Percentiles rank a stretch among this genome's conserved stretches.
phyloP scores from a whole-genome alignment of 2,113 vertebrate genomes.

The Menidia beryllina region DNA sequence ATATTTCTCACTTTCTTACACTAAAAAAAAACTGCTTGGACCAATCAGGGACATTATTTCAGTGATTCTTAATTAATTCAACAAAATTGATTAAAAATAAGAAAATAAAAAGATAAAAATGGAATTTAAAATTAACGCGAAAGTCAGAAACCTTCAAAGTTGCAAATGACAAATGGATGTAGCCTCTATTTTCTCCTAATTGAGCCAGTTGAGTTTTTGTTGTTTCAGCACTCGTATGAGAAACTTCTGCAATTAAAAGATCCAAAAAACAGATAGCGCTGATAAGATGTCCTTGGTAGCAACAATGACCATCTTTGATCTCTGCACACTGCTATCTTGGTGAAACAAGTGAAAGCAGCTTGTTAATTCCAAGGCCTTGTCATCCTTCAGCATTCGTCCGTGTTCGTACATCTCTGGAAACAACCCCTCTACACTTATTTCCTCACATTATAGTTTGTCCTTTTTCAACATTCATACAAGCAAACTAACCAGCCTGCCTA shows the following conservation, averaged over 20 bases:
- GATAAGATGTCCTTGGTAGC: constrained; percentile 80
- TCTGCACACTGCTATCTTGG: constrained; percentile 46
- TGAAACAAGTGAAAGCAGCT: constrained; percentile 73
- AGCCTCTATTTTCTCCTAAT: constrained; percentile 37
- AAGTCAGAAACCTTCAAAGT: constrained; percentile 49
- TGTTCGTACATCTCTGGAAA: constrained; percentile 58
- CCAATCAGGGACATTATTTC: not conserved
- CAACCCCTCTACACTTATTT: constrained; percentile 11
- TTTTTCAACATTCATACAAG: constrained; percentile 1
- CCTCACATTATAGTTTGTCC: constrained; percentile 25
- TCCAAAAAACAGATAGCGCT: constrained; percentile 66
- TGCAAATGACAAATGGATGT: constrained; percentile 31
- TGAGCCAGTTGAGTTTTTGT: constrained; percentile 62
- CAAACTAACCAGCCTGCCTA: constrained; percentile 9
- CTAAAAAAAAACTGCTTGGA: not conserved
- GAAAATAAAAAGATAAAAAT: too few species aligned
- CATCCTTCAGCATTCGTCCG: constrained; percentile 30
- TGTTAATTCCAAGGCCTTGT: constrained; percentile 70
- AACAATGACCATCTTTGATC: constrained; percentile 80
- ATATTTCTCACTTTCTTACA: too few species aligned
- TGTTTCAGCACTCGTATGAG: constrained; percentile 70
- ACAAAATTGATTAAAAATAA: not conserved
- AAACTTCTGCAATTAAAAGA: constrained; percentile 77
- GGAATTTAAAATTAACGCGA: not conserved
- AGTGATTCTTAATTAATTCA: not conserved